Conservation (phyloP, 1,140 invertebrate species). For the Steinernema khuongi region DNA sequence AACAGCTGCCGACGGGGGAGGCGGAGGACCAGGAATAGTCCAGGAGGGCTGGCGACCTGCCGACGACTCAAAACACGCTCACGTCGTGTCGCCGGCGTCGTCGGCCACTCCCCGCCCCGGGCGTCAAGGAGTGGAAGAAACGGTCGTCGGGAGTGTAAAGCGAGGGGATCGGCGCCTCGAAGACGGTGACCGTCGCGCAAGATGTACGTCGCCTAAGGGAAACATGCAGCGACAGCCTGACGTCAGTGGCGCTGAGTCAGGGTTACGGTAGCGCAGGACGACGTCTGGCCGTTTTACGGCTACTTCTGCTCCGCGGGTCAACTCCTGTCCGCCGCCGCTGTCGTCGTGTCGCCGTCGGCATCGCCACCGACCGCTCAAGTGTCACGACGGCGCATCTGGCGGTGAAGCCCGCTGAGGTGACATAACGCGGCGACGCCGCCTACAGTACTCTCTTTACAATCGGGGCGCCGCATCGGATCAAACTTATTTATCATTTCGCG, state of each 20-base stretch:
- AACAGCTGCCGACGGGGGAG: conserved; percentile 9
- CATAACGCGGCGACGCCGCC: conserved; percentile 5
- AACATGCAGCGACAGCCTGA: not conserved
- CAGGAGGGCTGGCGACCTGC: no score
- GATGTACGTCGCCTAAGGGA: not conserved
- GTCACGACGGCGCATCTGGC: conserved; percentile 9
- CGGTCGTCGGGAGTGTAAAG: not conserved
- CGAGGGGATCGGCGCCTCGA: not conserved
- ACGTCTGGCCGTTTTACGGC: not conserved
- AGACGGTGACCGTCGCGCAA: conserved; percentile 6
- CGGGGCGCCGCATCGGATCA: not conserved
- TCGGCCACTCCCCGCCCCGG: not conserved
- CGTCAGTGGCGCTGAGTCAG: not conserved
- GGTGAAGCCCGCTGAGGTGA: not conserved
- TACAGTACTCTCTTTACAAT: conserved; percentile 2
- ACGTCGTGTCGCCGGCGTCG: not conserved
- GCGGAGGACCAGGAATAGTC: not conserved
- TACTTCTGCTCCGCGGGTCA: not conserved
- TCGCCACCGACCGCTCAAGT: not conserved
- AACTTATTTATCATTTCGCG: conserved; percentile 15
- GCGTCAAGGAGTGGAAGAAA: not conserved
- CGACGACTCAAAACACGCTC: conserved; percentile 2
- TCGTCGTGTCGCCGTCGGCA: not conserved
- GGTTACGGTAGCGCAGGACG: not conserved
- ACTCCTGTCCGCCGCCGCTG: not conserved